Conservation (phyloP, 2,888 invertebrate species). For the Acanthococcus lagerstroemiae region DNA sequence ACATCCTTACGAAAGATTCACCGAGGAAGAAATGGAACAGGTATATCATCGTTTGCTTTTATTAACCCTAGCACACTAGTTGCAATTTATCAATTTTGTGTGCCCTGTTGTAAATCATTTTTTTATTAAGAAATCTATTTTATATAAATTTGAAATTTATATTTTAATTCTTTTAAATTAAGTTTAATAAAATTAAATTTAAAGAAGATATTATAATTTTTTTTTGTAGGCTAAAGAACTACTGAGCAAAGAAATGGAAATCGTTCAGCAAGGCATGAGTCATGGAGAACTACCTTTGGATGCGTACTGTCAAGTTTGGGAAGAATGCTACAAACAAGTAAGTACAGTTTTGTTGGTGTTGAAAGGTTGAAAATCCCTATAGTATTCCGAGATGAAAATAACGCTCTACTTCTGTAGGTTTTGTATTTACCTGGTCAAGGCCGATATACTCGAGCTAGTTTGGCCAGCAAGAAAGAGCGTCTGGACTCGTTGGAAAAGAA, state of each 20-base stretch:
- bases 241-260: constrained; percentile 72
- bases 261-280: constrained; percentile 85
- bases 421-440: constrained; percentile 85
- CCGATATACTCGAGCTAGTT: constrained; percentile 83
- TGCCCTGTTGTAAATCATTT: constrained; percentile 32
- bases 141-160: too few species aligned
- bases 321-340: constrained; percentile 87
- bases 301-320: constrained; percentile 91
- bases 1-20: constrained; percentile 69
- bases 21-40: constrained; percentile 54
- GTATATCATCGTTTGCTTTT: too few species aligned
- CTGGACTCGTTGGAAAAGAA: constrained; percentile 86
- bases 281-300: constrained; percentile 89
- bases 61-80: too few species aligned
- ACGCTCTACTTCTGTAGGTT: constrained; percentile 46
- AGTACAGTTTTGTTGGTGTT: background rate
- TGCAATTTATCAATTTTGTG: too few species aligned
- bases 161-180: too few species aligned
- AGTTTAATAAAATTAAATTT: too few species aligned
- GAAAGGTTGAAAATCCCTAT: background rate
- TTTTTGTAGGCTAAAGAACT: constrained; percentile 50
- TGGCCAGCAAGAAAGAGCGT: constrained; percentile 92
- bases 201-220: background rate
- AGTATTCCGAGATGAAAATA: background rate
- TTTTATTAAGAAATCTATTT: background rate